Conservation (phyloP, 2,797 vertebrate genomes). For the Acrossocheilus fasciatus region DNA sequence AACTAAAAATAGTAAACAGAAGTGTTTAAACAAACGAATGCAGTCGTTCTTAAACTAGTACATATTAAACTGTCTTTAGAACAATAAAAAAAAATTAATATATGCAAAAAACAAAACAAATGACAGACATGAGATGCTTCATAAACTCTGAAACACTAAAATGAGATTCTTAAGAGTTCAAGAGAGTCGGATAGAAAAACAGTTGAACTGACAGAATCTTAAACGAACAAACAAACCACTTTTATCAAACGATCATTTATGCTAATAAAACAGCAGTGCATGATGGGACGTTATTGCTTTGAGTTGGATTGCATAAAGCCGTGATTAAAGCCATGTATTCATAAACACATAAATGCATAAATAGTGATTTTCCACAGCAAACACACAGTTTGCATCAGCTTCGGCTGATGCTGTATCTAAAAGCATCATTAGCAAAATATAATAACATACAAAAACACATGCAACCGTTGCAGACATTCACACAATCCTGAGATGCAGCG, state of each 20-base stretch:
- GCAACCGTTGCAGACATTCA: background rate
- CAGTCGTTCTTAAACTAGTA: background rate
- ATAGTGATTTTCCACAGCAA: background rate
- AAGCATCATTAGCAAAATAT: background rate
- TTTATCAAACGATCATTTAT: background rate
- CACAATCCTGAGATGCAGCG: background rate
- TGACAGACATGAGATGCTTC: background rate
- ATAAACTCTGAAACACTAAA: background rate
- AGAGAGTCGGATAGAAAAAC: background rate
- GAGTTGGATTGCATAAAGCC: background rate
- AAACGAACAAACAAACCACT: background rate
- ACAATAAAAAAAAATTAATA: background rate
- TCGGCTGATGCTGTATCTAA: background rate
- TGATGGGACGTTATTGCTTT: background rate
- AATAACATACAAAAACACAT: background rate
- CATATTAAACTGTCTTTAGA: background rate
- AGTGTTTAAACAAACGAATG: background rate
- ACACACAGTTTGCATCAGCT: background rate
- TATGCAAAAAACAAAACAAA: background rate
- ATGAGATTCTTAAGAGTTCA: background rate
- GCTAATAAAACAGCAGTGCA: constrained; percentile 1
- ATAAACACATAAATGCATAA: background rate
- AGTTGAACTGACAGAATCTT: background rate
- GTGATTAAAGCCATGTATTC: background rate
- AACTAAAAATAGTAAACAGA: background rate